Conservation (phyloP, 2,888 invertebrate species). For the Cephus nigrinus region DNA sequence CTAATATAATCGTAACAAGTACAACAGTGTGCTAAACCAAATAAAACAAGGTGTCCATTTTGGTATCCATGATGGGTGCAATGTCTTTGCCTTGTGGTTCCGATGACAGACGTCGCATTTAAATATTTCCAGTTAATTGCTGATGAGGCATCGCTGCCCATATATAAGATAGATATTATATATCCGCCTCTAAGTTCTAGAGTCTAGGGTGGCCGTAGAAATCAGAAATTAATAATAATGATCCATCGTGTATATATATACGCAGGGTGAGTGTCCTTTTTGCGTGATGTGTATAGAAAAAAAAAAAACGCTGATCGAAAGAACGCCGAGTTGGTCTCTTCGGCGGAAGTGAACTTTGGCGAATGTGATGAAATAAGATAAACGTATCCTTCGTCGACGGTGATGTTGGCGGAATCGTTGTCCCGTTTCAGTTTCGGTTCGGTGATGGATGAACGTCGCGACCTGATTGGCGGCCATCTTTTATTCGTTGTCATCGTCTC, state of each 20-base stretch:
- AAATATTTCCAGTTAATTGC: neutral
- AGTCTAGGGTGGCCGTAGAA: neutral
- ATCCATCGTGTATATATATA: too few relatives aligned
- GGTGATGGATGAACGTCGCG: neutral
- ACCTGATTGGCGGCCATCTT: constrained; percentile 17
- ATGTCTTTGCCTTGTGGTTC: neutral
- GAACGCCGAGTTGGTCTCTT: neutral
- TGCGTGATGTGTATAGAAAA: neutral
- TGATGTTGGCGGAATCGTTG: constrained; percentile 11
- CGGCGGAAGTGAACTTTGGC: constrained; percentile 25
- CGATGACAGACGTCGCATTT: neutral
- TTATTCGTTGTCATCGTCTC: constrained; percentile 22
- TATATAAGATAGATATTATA: neutral
- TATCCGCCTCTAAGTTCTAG: neutral
- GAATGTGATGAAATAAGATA: constrained; percentile 28
- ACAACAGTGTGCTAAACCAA: constrained; percentile 43
- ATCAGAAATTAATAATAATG: neutral
- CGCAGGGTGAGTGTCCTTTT: neutral
- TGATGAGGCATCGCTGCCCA: neutral
- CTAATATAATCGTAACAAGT: constrained; percentile 23
- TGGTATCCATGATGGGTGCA: neutral
- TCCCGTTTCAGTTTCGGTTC: neutral
- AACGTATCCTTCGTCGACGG: constrained; percentile 35
- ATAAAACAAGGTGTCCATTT: constrained; percentile 13
- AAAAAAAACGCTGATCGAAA: neutral